Percentiles rank a stretch among this genome's conserved stretches.
Conservation (phyloP, 2,113 vertebrate genomes). For the Reinhardtius hippoglossoides region DNA sequence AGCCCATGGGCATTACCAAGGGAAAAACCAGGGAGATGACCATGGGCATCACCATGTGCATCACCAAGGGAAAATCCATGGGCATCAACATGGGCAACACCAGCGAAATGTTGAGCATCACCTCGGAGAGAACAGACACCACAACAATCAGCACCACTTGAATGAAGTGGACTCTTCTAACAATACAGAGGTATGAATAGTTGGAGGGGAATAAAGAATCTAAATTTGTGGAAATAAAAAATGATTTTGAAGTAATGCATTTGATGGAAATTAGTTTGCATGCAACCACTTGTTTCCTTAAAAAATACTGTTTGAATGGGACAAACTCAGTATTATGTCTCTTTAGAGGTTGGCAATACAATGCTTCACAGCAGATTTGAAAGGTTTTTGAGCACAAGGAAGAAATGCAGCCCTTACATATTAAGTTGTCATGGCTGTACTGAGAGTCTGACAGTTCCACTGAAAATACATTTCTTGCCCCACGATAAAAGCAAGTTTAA, state of each 20-base stretch:
- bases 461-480: too few relatives aligned
- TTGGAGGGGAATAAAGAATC: neutral
- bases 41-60: neutral
- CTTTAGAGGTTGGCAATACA: too few relatives aligned
- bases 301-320: neutral
- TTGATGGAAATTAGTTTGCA: neutral
- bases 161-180: neutral
- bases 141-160: neutral
- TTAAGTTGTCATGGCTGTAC: too few relatives aligned
- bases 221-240: too few relatives aligned
- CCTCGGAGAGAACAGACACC: neutral
- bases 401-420: too few relatives aligned
- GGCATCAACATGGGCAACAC: neutral
- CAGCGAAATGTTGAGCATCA: conserved; percentile 1
- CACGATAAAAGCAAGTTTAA: too few relatives aligned
- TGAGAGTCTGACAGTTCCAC: too few relatives aligned
- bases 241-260: neutral
- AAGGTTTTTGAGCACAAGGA: too few relatives aligned
- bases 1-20: neutral
- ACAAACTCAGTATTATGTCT: too few relatives aligned
- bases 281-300: neutral
- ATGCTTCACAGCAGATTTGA: too few relatives aligned
- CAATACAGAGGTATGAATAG: conserved; percentile 33
- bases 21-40: neutral
- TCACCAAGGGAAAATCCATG: neutral